phyloP scores from a whole-genome alignment of 2,888 invertebrate species.

The Cerastis rubricosa region DNA sequence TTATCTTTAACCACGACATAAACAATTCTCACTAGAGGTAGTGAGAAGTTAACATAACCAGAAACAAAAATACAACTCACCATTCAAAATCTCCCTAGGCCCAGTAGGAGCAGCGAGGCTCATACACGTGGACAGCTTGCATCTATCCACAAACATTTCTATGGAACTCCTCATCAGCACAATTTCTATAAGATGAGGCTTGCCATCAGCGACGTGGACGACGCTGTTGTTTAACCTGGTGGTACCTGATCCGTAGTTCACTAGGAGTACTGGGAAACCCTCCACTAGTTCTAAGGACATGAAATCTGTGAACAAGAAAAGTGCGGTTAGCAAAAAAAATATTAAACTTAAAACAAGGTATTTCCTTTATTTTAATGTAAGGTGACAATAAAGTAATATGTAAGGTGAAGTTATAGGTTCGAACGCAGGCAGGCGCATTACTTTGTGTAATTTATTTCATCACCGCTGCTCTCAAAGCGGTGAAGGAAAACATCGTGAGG shows the following conservation, averaged over 20 bases:
- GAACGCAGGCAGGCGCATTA: no score
- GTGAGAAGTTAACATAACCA: no score
- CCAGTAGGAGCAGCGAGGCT: conserved; percentile 93
- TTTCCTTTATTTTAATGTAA: background rate
- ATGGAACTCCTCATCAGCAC: conserved; percentile 92
- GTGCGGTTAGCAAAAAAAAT: background rate
- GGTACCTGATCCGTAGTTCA: conserved; percentile 97
- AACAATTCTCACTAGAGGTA: background rate
- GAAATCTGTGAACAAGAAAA: conserved; percentile 92
- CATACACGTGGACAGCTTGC: conserved; percentile 93
- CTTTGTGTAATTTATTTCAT: no score
- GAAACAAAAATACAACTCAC: conserved; percentile 72
- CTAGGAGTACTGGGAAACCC: conserved; percentile 95
- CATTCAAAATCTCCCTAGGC: conserved; percentile 93
- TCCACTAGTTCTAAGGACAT: conserved; percentile 96
- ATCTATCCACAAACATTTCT: conserved; percentile 95
- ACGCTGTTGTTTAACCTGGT: conserved; percentile 93
- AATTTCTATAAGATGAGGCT: conserved; percentile 96
- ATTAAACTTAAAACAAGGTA: background rate
- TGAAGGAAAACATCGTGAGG: no score
- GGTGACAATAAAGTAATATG: no score
- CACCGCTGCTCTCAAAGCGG: no score
- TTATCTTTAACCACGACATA: background rate
- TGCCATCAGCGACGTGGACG: conserved; percentile 95
- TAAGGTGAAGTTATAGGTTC: no score